A percentile compares a stretch with the other conserved stretches of the same genome.
Evolutionary conservation across 2,888 invertebrate species (phyloP).

Genomic region (Lithophane socia): DNA sequence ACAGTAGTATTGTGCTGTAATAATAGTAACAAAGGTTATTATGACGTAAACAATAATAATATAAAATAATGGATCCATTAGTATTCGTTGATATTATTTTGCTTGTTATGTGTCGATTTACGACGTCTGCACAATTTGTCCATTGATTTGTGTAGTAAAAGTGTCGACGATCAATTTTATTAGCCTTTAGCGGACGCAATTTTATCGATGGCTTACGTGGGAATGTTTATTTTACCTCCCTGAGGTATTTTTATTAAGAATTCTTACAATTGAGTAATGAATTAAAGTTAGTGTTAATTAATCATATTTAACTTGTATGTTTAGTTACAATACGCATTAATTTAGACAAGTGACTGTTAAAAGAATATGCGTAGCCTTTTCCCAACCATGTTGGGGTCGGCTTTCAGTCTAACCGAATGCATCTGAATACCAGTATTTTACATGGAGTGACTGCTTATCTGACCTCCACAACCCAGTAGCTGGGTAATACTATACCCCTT

Average conservation of each 20-base stretch:
- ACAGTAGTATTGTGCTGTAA: neutral
- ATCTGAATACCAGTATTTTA: no score
- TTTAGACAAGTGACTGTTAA: neutral
- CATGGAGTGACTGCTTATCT: no score
- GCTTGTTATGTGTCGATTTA: conserved; percentile 58
- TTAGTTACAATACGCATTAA: neutral
- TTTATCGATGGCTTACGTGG: conserved; percentile 45
- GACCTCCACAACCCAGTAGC: no score
- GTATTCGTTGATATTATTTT: conserved; percentile 48
- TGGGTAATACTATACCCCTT: no score
- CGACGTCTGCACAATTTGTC: conserved; percentile 58
- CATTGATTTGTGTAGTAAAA: conserved; percentile 69
- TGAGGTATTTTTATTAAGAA: conserved; percentile 30
- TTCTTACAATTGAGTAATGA: conserved; percentile 10
- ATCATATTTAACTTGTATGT: neutral
- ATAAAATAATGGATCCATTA: conserved; percentile 36
- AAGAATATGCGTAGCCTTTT: no score
- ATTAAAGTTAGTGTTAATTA: conserved; percentile 14
- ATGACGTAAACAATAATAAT: neutral
- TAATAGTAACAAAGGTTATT: neutral
- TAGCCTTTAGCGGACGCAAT: conserved; percentile 66
- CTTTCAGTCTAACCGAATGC: no score
- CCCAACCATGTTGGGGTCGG: no score
- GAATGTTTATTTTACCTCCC: conserved; percentile 45
- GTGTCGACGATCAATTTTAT: conserved; percentile 64